Percentiles rank a stretch among this genome's conserved stretches.
Conservation (phyloP, 2,797 vertebrate genomes). For the Oryzias sinensis region DNA sequence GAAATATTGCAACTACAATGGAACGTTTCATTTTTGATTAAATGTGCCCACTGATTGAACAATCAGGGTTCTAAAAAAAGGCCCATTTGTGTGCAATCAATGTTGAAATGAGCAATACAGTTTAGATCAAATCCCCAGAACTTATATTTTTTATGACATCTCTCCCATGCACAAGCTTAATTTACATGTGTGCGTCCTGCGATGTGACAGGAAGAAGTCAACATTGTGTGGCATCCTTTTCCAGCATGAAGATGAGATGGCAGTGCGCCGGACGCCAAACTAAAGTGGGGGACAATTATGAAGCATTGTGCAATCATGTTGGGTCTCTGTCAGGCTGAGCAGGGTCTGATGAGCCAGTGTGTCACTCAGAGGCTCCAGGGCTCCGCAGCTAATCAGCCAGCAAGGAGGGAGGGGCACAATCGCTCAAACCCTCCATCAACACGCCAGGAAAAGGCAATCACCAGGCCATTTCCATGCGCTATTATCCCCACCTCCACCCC, state of each 20-base stretch:
- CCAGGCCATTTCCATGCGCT: slow-evolving; percentile 68
- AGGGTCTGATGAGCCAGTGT: slow-evolving; percentile 67
- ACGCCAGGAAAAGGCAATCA: slow-evolving; percentile 74
- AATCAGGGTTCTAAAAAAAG: background rate
- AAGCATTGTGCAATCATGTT: slow-evolving; percentile 69
- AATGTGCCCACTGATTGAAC: background rate
- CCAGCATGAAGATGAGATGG: slow-evolving; percentile 28
- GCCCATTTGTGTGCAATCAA: background rate
- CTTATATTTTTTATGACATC: background rate
- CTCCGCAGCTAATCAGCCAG: slow-evolving; percentile 78
- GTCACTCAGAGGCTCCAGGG: slow-evolving; percentile 66
- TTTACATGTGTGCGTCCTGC: slow-evolving; percentile 6
- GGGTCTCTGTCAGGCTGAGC: slow-evolving; percentile 67
- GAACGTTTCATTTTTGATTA: slow-evolving; percentile 11
- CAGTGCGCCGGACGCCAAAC: slow-evolving; percentile 33
- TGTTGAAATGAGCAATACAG: background rate
- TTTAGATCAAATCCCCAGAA: background rate
- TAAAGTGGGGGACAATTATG: slow-evolving; percentile 57
- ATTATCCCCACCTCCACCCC: slow-evolving; percentile 37
- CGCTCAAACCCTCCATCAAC: slow-evolving; percentile 69
- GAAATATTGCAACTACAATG: slow-evolving; percentile 18
- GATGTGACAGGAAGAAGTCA: slow-evolving; percentile 20
- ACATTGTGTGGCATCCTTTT: background rate
- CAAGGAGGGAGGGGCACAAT: slow-evolving; percentile 63
- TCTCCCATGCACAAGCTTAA: slow-evolving; percentile 13